Percentiles rank a stretch among this genome's conserved stretches.
Conservation (phyloP, 1,140 invertebrate genomes). For the Drosophila pallidifrons region DNA sequence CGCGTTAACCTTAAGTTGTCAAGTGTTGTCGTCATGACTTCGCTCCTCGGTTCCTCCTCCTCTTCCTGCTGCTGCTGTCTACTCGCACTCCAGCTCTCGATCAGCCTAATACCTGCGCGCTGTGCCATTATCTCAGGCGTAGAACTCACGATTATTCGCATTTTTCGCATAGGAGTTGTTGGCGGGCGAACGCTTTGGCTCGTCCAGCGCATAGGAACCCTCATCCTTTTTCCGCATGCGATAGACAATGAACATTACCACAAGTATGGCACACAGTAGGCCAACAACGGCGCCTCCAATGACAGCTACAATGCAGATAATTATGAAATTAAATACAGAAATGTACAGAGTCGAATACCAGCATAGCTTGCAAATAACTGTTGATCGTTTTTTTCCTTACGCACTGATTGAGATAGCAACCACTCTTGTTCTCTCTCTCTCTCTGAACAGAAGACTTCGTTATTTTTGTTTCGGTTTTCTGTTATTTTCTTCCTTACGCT, state of each 20-base stretch:
- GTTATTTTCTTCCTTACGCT: no score
- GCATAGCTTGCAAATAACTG: no score
- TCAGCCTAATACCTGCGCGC: constrained; percentile 79
- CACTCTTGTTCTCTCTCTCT: no score
- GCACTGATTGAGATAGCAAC: no score
- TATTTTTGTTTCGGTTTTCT: no score
- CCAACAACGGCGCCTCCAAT: constrained; percentile 99
- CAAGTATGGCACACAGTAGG: constrained; percentile 97
- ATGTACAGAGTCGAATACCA: no score
- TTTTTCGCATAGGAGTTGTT: constrained; percentile 95
- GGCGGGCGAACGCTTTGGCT: constrained; percentile 96
- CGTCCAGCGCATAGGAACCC: constrained; percentile 98
- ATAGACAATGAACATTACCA: constrained; percentile 99
- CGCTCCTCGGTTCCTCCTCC: constrained; percentile 30
- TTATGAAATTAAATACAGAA: background rate
- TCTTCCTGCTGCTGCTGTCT: background rate
- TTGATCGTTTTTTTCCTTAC: no score
- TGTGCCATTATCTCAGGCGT: constrained; percentile 91
- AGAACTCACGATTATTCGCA: constrained; percentile 96
- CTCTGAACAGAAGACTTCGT: no score
- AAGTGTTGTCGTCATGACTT: constrained; percentile 40
- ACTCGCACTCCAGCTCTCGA: constrained; percentile 2
- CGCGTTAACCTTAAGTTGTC: constrained; percentile 22
- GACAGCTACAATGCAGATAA: constrained; percentile 89
- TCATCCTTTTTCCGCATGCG: constrained; percentile 99